Evolutionary conservation across 2,113 vertebrate genomes (phyloP).

Genomic region (Seriola rivoliana): DNA sequence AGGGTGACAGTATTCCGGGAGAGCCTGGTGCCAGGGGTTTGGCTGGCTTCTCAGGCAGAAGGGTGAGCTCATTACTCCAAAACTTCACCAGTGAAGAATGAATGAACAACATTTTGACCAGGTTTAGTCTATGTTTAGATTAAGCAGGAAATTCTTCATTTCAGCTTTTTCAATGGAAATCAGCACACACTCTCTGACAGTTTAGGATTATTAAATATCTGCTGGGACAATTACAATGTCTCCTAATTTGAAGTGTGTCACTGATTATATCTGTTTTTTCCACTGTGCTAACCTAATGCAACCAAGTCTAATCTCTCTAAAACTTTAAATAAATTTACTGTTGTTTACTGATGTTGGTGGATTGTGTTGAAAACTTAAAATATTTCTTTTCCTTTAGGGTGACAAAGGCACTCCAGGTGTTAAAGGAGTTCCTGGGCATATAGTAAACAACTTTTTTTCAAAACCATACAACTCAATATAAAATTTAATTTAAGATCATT

Average conservation of each 20-base stretch:
- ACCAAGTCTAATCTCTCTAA: not conserved
- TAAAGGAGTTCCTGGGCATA: slow-evolving; percentile 79
- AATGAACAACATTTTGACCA: not conserved
- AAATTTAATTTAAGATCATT: not conserved
- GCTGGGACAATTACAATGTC: not conserved
- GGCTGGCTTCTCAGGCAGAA: slow-evolving; percentile 84
- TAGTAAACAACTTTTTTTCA: slow-evolving; percentile 80
- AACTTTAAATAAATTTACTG: not conserved
- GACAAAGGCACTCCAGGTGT: slow-evolving; percentile 84
- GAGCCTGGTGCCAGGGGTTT: slow-evolving; percentile 85
- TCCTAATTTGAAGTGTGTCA: not conserved
- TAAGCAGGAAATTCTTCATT: not conserved
- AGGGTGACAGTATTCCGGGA: slow-evolving; percentile 87
- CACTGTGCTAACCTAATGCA: not conserved
- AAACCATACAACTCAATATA: not conserved
- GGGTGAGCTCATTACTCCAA: slow-evolving; percentile 70
- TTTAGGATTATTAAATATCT: not conserved
- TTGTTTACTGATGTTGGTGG: not conserved
- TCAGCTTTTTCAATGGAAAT: not conserved
- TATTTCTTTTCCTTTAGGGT: slow-evolving; percentile 80
- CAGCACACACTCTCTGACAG: not conserved
- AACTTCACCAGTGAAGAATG: not conserved
- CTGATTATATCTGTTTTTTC: not conserved
- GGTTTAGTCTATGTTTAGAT: not conserved
- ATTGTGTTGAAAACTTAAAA: not conserved